These are phyloP conservation scores for Cyanoramphus novaezelandiae DNA, from an alignment of 2,113 vertebrate species.

Conservation along the genomic window DNA sequence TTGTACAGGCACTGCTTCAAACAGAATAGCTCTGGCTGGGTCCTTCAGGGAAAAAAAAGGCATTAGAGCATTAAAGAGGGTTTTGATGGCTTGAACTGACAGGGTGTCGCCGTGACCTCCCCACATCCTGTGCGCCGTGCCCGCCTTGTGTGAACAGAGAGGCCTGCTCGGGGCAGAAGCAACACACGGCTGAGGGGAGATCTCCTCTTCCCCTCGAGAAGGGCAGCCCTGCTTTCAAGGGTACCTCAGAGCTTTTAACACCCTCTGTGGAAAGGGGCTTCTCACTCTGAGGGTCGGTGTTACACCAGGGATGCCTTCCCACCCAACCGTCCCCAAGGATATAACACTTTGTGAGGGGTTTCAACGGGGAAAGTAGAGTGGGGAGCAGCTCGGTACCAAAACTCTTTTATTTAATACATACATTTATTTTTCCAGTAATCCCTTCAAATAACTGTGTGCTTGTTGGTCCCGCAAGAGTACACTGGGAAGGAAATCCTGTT, in stretches of 20 bases:
- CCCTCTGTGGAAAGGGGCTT: neutral
- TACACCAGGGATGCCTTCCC: neutral
- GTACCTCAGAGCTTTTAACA: rapidly evolving
- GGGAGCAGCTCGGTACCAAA: rapidly evolving
- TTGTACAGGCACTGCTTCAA: neutral
- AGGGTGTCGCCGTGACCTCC: neutral
- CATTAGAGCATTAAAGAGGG: neutral
- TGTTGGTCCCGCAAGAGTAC: rapidly evolving
- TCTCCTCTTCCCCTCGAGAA: neutral
- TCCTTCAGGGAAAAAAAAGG: neutral
- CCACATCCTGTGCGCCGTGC: rapidly evolving
- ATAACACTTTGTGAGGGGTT: neutral
- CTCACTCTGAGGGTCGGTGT: rapidly evolving
- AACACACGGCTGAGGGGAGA: rapidly evolving
- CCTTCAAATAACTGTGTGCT: rapidly evolving
- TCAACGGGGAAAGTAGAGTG: rapidly evolving
- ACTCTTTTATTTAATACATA: neutral
- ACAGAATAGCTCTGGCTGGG: neutral
- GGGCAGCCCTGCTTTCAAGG: neutral
- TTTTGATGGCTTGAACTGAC: neutral
- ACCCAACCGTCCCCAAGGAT: rapidly evolving
- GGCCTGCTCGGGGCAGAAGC: no score
- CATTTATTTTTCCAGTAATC: rapidly evolving
- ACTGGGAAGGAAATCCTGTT: neutral
- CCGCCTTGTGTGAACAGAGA: rapidly evolving